Evolutionary conservation across 2,888 invertebrate species (phyloP).

Genomic region (Chymomyza amoena): DNA sequence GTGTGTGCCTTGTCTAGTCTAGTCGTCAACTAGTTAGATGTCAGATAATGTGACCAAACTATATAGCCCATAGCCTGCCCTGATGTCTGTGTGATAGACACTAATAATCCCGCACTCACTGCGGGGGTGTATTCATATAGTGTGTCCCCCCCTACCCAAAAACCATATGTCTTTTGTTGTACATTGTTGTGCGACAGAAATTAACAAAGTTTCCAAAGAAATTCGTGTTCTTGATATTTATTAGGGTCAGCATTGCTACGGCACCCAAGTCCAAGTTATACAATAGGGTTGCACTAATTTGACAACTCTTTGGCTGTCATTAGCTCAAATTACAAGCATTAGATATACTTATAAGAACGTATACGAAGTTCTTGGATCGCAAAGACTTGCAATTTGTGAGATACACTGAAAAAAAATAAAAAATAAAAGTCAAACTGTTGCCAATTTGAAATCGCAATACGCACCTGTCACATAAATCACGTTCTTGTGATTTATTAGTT

Average conservation of each 20-base stretch:
- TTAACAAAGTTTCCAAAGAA: slow-evolving; percentile 66
- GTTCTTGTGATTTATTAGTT: slow-evolving; percentile 67
- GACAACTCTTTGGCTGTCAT: slow-evolving; percentile 52
- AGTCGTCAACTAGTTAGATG: slow-evolving; percentile 33
- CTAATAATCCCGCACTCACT: slow-evolving; percentile 44
- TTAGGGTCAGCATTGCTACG: background rate
- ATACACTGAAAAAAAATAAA: slow-evolving; percentile 13
- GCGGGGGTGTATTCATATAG: slow-evolving; percentile 46
- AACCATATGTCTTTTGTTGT: background rate
- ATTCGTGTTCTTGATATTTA: slow-evolving; percentile 26
- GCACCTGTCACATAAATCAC: slow-evolving; percentile 71
- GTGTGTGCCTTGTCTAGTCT: background rate
- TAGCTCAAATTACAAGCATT: slow-evolving; percentile 22
- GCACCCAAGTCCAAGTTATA: background rate
- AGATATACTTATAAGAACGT: slow-evolving; percentile 2
- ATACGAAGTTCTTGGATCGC: slow-evolving; percentile 40
- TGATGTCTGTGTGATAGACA: slow-evolving; percentile 29
- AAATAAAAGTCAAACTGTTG: slow-evolving; percentile 61
- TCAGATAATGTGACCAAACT: slow-evolving; percentile 46
- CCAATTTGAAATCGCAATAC: slow-evolving; percentile 71
- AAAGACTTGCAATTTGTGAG: slow-evolving; percentile 46
- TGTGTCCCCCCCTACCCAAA: background rate
- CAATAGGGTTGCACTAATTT: slow-evolving; percentile 48
- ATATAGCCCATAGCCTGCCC: slow-evolving; percentile 4
- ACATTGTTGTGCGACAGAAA: slow-evolving; percentile 64